These are phyloP conservation scores for Drosophila elegans DNA, from an alignment of 1,140 invertebrate species.

Conservation along the genomic window DNA sequence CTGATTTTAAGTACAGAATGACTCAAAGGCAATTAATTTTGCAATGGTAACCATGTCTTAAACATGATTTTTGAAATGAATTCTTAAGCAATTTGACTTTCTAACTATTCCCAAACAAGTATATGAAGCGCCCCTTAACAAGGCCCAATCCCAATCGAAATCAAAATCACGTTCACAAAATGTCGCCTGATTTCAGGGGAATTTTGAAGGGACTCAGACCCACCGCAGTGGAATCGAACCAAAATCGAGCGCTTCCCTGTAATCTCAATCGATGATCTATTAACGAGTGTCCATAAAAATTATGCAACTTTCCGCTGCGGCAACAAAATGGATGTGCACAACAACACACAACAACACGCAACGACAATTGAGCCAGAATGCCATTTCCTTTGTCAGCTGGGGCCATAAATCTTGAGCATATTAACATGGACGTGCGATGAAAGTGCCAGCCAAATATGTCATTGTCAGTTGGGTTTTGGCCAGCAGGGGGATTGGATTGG, in stretches of 20 bases:
- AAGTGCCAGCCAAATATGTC: slow-evolving; percentile 82
- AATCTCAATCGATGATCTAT: slow-evolving; percentile 80
- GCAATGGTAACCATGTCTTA: no score
- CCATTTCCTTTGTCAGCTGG: slow-evolving; percentile 74
- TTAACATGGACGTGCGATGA: slow-evolving; percentile 82
- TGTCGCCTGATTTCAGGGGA: slow-evolving; percentile 42
- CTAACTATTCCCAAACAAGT: no score
- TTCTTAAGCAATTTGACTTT: no score
- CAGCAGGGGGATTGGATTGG: slow-evolving; percentile 10
- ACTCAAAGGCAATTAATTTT: no score
- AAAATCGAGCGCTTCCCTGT: slow-evolving; percentile 27
- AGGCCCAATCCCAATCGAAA: background rate
- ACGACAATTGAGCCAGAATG: slow-evolving; percentile 58
- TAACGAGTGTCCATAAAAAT: slow-evolving; percentile 78
- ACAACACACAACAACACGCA: no score
- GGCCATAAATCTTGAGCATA: slow-evolving; percentile 77
- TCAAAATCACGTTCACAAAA: slow-evolving; percentile 49
- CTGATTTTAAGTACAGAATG: no score
- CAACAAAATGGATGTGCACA: slow-evolving; percentile 69
- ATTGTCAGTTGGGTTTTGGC: slow-evolving; percentile 63
- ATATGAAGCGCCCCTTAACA: no score
- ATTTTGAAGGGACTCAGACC: slow-evolving; percentile 35
- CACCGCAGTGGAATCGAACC: slow-evolving; percentile 41
- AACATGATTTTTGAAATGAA: no score
- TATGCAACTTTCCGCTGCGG: slow-evolving; percentile 66